Conservation (phyloP, 2,888 invertebrate species). For the Erynnis tages region DNA sequence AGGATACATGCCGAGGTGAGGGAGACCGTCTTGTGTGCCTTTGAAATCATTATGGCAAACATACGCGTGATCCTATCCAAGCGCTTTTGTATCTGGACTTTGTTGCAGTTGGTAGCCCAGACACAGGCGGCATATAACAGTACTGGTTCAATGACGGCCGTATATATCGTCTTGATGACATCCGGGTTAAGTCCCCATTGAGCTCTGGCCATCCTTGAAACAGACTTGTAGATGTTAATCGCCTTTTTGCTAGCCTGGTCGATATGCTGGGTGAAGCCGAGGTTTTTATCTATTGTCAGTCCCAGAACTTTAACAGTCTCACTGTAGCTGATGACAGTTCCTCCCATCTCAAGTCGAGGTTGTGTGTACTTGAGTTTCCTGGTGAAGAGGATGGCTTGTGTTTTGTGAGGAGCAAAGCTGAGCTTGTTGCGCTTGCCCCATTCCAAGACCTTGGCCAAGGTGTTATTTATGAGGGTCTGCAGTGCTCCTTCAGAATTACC, state of each 20-base stretch:
- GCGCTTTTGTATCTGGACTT: background rate
- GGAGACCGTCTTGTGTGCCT: background rate
- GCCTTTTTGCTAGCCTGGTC: conserved; percentile 13
- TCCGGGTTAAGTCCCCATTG: background rate
- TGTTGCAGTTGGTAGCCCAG: background rate
- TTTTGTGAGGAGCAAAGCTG: conserved; percentile 31
- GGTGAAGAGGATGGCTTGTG: conserved; percentile 24
- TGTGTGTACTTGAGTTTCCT: conserved; percentile 24
- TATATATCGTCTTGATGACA: background rate
- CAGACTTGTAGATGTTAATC: conserved; percentile 8
- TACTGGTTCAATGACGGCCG: background rate
- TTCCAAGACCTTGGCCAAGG: background rate
- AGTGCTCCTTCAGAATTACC: background rate
- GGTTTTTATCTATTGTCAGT: conserved; percentile 11
- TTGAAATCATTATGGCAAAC: background rate
- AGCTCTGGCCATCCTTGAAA: background rate
- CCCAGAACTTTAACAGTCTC: conserved; percentile 21
- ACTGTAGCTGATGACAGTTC: background rate
- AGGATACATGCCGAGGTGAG: background rate
- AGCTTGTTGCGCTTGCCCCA: conserved; percentile 31
- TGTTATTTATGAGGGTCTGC: background rate
- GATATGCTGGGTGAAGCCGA: conserved; percentile 18
- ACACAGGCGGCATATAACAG: background rate
- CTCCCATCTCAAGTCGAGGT: conserved; percentile 24
- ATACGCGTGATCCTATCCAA: background rate